A percentile compares a stretch with the other conserved stretches of the same genome.
Conservation (phyloP, 2,888 invertebrate genomes). For the Cartodere bifasciata region DNA sequence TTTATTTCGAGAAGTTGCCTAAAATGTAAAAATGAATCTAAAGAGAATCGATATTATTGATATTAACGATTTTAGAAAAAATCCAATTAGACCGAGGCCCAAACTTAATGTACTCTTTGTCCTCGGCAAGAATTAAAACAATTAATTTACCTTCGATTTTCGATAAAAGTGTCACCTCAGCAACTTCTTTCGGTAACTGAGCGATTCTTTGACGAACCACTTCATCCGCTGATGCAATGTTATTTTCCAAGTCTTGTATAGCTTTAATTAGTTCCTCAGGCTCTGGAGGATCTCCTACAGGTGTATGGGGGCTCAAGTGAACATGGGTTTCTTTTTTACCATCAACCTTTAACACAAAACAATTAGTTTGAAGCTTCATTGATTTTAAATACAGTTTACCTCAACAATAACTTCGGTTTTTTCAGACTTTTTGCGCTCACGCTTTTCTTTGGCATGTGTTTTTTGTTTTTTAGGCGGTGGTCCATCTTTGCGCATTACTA, state of each 20-base stretch:
- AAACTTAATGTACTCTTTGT: too few species aligned
- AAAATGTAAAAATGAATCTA: too few species aligned
- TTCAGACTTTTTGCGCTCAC: constrained; percentile 40
- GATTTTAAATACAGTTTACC: constrained; percentile 13
- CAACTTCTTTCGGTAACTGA: constrained; percentile 86
- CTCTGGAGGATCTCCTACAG: constrained; percentile 79
- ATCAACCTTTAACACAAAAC: constrained; percentile 38
- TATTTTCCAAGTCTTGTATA: constrained; percentile 76
- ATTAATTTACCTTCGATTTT: constrained; percentile 62
- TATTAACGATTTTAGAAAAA: too few species aligned
- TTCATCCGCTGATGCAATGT: constrained; percentile 91
- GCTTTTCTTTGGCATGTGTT: constrained; percentile 23
- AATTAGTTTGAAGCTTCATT: constrained; percentile 4
- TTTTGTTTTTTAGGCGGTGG: constrained; percentile 40
- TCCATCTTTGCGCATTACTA: constrained; percentile 33
- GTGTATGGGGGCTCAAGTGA: constrained; percentile 66
- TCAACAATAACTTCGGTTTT: constrained; percentile 30
- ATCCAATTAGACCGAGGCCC: too few species aligned
- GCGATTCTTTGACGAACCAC: constrained; percentile 85
- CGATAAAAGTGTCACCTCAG: constrained; percentile 74
- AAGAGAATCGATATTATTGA: too few species aligned
- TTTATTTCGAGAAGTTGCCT: too few species aligned
- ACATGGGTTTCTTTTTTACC: constrained; percentile 65
- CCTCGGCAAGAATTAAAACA: background rate
- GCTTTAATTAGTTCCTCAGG: constrained; percentile 84